Evolutionary conservation across 2,888 invertebrate genomes (phyloP).

Genomic region (Parnassius mnemosyne): DNA sequence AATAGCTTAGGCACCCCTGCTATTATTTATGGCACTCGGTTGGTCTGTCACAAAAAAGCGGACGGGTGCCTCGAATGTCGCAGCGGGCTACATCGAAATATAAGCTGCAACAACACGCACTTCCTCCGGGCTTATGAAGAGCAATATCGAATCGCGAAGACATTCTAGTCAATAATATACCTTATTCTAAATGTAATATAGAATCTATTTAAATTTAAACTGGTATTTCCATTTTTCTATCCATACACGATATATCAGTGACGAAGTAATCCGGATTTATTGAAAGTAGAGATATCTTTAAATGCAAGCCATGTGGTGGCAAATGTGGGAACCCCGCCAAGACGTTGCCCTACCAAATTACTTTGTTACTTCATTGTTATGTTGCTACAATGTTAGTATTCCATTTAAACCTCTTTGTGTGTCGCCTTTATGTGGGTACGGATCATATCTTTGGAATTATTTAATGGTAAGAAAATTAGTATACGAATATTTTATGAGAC

Average conservation of each 20-base stretch:
- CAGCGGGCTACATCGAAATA: conserved; percentile 75
- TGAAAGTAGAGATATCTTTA: conserved; percentile 69
- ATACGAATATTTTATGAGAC: conserved; percentile 3
- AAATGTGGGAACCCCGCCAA: conserved; percentile 79
- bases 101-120: conserved; percentile 80
- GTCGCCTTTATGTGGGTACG: conserved; percentile 34
- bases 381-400: conserved; percentile 43
- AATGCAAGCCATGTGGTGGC: conserved; percentile 73
- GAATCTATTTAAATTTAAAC: conserved; percentile 49
- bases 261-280: conserved; percentile 73
- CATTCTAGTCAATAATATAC: conserved; percentile 47
- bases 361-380: conserved; percentile 72
- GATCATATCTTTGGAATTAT: conserved; percentile 42
- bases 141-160: conserved; percentile 53
- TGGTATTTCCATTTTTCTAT: conserved; percentile 42
- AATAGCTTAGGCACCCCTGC: conserved; percentile 73
- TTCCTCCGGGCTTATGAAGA: conserved; percentile 63
- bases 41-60: conserved; percentile 79
- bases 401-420: conserved; percentile 29
- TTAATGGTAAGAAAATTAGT: conserved; percentile 7
- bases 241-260: conserved; percentile 57
- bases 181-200: conserved; percentile 41
- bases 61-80: conserved; percentile 77
- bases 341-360: conserved; percentile 72
- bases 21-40: conserved; percentile 80